Percentiles rank a stretch among this genome's conserved stretches.
phyloP scores from a whole-genome alignment of 2,113 vertebrate genomes.

The Halcyon senegalensis region DNA sequence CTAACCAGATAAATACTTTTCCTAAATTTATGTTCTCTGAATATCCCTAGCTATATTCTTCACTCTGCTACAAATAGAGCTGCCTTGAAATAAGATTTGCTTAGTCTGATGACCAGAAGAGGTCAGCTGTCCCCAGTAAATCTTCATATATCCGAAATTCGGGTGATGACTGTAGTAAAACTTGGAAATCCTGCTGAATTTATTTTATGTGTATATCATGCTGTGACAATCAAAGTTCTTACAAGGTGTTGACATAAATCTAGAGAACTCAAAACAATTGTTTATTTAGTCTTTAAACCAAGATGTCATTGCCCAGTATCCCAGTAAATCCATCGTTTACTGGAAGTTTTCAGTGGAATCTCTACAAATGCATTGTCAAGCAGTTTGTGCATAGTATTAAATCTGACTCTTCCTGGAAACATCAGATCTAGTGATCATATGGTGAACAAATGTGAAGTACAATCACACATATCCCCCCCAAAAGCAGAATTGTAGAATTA shows the following conservation, averaged over 20 bases:
- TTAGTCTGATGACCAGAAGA: neutral
- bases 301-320: neutral
- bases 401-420: neutral
- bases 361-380: neutral
- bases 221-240: neutral
- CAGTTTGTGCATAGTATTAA: neutral
- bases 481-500: neutral
- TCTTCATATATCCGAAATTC: neutral
- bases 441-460: neutral
- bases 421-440: neutral
- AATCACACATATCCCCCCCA: rapidly evolving
- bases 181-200: neutral
- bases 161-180: neutral
- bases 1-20: neutral
- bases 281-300: neutral
- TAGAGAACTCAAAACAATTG: neutral
- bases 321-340: neutral
- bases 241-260: neutral
- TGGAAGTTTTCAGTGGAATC: neutral
- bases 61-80: neutral
- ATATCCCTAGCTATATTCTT: neutral
- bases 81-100: neutral
- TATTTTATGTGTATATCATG: neutral
- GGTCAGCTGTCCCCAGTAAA: neutral
- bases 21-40: neutral